Base-by-base conservation (phyloP, 2,113 vertebrate genomes). In the Myiozetetes cayanensis region DNA sequence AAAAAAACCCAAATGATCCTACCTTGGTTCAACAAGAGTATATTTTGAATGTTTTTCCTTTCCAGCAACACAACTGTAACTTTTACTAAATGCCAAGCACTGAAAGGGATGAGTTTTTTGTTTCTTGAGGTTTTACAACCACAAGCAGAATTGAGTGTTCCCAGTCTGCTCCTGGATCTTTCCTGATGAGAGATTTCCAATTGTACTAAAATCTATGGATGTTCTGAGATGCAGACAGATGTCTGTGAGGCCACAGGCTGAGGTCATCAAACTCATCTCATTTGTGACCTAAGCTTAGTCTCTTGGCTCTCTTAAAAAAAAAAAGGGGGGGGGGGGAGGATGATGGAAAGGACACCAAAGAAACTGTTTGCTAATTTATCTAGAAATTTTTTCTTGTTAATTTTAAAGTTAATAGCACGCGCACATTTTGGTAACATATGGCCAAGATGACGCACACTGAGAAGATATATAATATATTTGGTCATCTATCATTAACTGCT, bases 231-330 rank as follows among this genome's bases (percentile, higher is more conserved):
- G 68, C 14, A 83, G 91, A 94, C 96, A 96, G 94, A 95, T 95
- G 94, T 96, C 93, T 90, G 79, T 3, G 23, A 88, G 81, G 89
- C 92, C 55, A 12, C 2, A 7, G 72, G 88, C 90, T 93, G 88
- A 94, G 92, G 93, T 94, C 95, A 95, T 78, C 93, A 94, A 90
- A 95, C 93, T 97, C 94, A 93, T 88, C 85, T 94, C 89, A 85
- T 92, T 67, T 95, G 89, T 91, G 96, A 95, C 94, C 91, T 62
- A 74, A 39, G 50, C 49, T 65, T 59, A 44, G 50, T 96, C 78
- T 85, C 75, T 50, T 53, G 85, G 55, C 62, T 63, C 44, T 59
- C 61, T 62, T 80, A 23, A 73, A 65, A 88, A 66, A 27, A n/a
- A 16, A 27, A 10, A 2, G 9, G 1, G 1, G 1, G 2, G 3